Conservation (phyloP, 2,888 invertebrate species). For the Brachycybe producta region DNA sequence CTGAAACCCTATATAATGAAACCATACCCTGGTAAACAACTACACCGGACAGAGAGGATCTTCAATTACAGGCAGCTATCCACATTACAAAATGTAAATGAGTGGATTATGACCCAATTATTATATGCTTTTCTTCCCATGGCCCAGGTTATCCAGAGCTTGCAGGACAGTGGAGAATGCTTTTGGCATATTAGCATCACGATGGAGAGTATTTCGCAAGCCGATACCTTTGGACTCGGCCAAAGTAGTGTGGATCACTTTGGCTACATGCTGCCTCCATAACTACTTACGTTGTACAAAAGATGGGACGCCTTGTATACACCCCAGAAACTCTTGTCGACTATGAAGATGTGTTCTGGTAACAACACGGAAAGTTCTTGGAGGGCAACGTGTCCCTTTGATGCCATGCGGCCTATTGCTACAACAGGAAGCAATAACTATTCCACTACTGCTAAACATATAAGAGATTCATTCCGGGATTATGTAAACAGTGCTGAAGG, state of each 20-base stretch:
- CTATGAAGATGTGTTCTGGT: no score
- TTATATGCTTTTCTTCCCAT: no score
- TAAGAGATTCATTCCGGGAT: no score
- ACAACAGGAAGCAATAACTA: no score
- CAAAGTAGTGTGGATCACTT: conserved; percentile 3
- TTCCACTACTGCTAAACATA: no score
- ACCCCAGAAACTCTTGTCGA: neutral
- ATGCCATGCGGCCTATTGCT: no score
- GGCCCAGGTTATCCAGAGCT: conserved; percentile 17
- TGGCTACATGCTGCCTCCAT: conserved; percentile 9
- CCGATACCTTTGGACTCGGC: neutral
- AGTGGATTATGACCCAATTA: no score
- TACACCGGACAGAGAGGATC: conserved; percentile 9
- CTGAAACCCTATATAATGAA: conserved; percentile 20
- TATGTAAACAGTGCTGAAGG: no score
- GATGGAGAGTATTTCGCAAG: conserved; percentile 14
- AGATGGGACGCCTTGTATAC: neutral
- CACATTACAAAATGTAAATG: neutral
- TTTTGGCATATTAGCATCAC: conserved; percentile 19
- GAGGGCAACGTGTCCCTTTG: neutral
- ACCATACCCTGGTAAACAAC: conserved; percentile 16
- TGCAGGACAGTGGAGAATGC: conserved; percentile 20
- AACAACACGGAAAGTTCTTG: neutral
- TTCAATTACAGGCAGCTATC: conserved; percentile 20
- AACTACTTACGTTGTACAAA: conserved; percentile 9